phyloP scores from a whole-genome alignment of 2,888 invertebrate species.

The Taphrorychus bicolor region DNA sequence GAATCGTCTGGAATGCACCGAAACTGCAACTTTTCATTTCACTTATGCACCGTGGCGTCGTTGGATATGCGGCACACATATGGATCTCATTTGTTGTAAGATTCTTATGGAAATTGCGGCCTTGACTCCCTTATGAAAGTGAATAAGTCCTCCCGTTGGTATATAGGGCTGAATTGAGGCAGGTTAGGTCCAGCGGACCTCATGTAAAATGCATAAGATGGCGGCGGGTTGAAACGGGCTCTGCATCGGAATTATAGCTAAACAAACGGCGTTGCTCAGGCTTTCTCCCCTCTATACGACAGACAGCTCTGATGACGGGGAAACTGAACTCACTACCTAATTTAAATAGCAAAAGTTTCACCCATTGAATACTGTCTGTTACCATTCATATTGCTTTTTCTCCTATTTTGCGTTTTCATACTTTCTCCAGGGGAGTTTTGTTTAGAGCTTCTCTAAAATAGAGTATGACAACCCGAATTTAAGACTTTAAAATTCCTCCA shows the following conservation, averaged over 20 bases:
- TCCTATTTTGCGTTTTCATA: too few relatives aligned
- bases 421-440: too few relatives aligned
- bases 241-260: slow-evolving; percentile 62
- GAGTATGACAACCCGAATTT: not conserved
- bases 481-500: not conserved
- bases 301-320: slow-evolving; percentile 10
- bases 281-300: too few relatives aligned
- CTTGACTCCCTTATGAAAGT: slow-evolving; percentile 42
- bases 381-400: not conserved
- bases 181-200: slow-evolving; percentile 62
- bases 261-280: slow-evolving; percentile 54
- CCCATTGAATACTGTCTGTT: not conserved
- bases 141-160: slow-evolving; percentile 42
- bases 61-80: slow-evolving; percentile 6
- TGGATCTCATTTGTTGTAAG: slow-evolving; percentile 22
- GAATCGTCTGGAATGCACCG: not conserved
- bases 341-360: not conserved
- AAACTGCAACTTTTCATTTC: slow-evolving; percentile 1
- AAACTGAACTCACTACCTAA: slow-evolving; percentile 1
- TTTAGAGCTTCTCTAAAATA: too few relatives aligned
- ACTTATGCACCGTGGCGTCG: not conserved
- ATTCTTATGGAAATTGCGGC: slow-evolving; percentile 37
- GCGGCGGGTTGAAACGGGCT: slow-evolving; percentile 57
- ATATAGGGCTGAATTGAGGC: slow-evolving; percentile 59
- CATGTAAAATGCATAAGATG: slow-evolving; percentile 74